These are phyloP conservation scores for Anniella stebbinsi DNA, from an alignment of 2,797 vertebrate species.

Conservation along the genomic window DNA sequence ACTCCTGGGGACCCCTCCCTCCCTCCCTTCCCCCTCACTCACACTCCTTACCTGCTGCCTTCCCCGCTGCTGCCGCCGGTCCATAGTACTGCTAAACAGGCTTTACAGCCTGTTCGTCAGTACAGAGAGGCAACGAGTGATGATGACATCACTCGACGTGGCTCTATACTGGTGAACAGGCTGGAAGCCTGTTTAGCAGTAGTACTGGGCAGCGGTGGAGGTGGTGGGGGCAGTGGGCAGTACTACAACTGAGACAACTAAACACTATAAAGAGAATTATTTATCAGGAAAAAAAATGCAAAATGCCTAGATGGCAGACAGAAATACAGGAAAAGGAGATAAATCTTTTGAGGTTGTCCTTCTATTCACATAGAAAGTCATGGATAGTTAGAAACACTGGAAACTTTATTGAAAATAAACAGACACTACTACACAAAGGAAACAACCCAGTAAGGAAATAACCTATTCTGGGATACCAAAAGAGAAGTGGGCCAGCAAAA, in stretches of 20 bases:
- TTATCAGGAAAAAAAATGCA: background rate
- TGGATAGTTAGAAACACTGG: background rate
- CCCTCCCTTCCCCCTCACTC: no score
- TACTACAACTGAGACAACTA: background rate
- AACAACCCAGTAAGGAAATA: background rate
- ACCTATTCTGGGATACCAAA: background rate
- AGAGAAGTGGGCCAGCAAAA: background rate
- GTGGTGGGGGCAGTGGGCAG: no score
- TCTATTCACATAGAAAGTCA: background rate
- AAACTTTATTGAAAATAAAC: background rate
- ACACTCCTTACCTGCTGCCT: no score
- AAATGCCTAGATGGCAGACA: background rate
- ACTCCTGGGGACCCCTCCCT: no score
- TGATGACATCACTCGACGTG: no score
- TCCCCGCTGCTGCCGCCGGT: no score
- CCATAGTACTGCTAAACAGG: no score
- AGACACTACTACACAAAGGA: background rate
- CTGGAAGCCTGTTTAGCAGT: no score
- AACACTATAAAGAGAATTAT: background rate
- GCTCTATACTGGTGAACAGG: no score
- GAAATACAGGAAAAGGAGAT: background rate
- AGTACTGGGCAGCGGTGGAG: no score
- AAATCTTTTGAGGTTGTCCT: background rate
- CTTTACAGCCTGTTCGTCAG: no score
- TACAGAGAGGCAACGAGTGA: no score